Base-by-base conservation (phyloP, 1,140 invertebrate genomes). In the Teleopsis dalmanni region DNA sequence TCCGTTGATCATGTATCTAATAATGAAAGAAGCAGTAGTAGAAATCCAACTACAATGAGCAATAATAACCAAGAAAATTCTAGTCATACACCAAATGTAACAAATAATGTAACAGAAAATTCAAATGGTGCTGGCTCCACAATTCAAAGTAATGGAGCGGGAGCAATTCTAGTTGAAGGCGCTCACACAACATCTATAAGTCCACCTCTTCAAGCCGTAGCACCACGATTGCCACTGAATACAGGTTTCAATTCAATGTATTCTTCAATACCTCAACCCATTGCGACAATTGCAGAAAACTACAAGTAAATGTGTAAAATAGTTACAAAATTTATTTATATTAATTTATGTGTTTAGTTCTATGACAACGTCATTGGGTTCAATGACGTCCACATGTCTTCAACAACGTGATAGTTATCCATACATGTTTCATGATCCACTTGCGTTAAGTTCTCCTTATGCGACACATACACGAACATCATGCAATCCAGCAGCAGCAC, bases 201-300 rank as follows among this genome's bases (percentile, higher is more conserved):
- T 55, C 78, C 79, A 47, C 76, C 75, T 22, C 72, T 78, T 23
- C 75, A 77, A 37, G 75, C 80, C 3, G 73, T 80, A 19, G 75
- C 80, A 9, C 79, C 82, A 26, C 78, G 88, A 49, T 74, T 92
- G 51, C 84, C 88, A 49, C 76, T 93, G 47, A 94, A 94, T 67
- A 80, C 85, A 29, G 87, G 87, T 56, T 94, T 95, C 75, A 91
- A 91, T 73, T 82, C 87, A 55, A 96, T 97, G 92, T 97, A 96
- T 74, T 87, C 91, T 18, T 86, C 91, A 47, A 90, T 97, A 62
- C 88, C 91, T 36, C 92, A 95, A 64, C 88, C 91, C 4, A 94
- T 95, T 55, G 88, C 88, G 34, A 87, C 87, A 40, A 95, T 95
- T 85, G 80, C 88, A 8, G 93, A 95, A 65, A 85, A 87, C 37